A percentile compares a stretch with the other conserved stretches of the same genome.
Conservation (phyloP, 2,888 invertebrate species). For the Caenorhabditis drosophilae region DNA sequence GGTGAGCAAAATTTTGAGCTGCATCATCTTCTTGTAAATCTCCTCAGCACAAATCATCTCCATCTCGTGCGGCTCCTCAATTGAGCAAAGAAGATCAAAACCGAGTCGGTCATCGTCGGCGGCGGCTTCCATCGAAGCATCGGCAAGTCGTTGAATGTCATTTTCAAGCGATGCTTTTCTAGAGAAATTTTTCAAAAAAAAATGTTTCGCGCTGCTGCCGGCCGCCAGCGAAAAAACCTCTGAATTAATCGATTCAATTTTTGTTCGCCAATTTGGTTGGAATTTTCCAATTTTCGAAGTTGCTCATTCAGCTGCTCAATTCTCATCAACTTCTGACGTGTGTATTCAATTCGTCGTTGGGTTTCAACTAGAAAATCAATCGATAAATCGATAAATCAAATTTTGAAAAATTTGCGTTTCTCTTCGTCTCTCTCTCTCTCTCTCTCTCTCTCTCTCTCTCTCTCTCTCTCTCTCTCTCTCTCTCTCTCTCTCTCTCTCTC, state of each 20-base stretch:
- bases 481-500: too few species aligned
- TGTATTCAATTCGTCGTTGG: conserved; percentile 33
- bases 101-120: conserved; percentile 12
- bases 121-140: conserved; percentile 19
- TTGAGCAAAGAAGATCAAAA: conserved; percentile 15
- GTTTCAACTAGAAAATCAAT: conserved; percentile 36
- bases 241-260: conserved; percentile 25
- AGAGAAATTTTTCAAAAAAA: not conserved
- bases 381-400: too few species aligned
- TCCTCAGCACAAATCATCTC: conserved; percentile 32
- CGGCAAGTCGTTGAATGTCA: conserved; percentile 19
- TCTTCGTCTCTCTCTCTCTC: too few species aligned
- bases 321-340: conserved; percentile 24
- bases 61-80: conserved; percentile 25
- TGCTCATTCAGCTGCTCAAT: conserved; percentile 37
- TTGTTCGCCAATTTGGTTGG: conserved; percentile 20
- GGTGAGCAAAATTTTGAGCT: conserved; percentile 28
- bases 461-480: too few species aligned
- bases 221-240: conserved; percentile 7
- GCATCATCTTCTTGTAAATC: conserved; percentile 24
- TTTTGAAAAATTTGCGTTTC: too few species aligned
- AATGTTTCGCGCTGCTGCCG: not conserved
- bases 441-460: too few species aligned
- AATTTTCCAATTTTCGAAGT: conserved; percentile 14
- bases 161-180: conserved; percentile 28